Conservation (phyloP, 1,140 invertebrate genomes). For the Zaprionus ornatus region DNA sequence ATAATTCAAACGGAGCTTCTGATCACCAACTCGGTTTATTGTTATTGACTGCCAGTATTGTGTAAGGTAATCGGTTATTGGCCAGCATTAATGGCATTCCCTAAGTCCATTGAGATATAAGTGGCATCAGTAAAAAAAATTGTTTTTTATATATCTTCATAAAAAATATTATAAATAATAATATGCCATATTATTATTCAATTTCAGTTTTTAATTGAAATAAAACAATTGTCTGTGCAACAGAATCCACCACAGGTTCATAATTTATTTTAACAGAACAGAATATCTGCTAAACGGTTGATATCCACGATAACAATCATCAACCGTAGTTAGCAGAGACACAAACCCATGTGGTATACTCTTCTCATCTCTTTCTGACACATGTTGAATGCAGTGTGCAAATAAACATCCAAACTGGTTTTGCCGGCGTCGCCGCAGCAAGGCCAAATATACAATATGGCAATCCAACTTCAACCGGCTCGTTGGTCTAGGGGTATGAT, state of each 20-base stretch:
- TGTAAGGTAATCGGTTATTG: background rate
- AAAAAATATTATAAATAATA: too few relatives aligned
- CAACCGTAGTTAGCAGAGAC: background rate
- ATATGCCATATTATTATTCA: too few relatives aligned
- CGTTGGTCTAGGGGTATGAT: slow-evolving; percentile 82
- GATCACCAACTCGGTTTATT: background rate
- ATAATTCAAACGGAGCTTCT: background rate
- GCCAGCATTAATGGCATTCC: background rate
- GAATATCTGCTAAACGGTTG: background rate
- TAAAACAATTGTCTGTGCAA: background rate
- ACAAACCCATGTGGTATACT: background rate
- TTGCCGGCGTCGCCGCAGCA: slow-evolving; percentile 8
- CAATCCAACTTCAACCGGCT: slow-evolving; percentile 61
- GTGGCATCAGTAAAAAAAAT: background rate
- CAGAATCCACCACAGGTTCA: background rate
- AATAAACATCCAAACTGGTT: background rate
- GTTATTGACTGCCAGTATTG: background rate
- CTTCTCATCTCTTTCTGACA: slow-evolving; percentile 25
- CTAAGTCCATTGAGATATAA: background rate
- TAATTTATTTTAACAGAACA: background rate
- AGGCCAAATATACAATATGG: slow-evolving; percentile 41
- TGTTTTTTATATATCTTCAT: background rate
- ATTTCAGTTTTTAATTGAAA: background rate
- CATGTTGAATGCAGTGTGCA: slow-evolving; percentile 25
- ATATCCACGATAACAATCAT: background rate